Conservation (phyloP, 2,113 vertebrate species). For the Crotalus tigris region DNA sequence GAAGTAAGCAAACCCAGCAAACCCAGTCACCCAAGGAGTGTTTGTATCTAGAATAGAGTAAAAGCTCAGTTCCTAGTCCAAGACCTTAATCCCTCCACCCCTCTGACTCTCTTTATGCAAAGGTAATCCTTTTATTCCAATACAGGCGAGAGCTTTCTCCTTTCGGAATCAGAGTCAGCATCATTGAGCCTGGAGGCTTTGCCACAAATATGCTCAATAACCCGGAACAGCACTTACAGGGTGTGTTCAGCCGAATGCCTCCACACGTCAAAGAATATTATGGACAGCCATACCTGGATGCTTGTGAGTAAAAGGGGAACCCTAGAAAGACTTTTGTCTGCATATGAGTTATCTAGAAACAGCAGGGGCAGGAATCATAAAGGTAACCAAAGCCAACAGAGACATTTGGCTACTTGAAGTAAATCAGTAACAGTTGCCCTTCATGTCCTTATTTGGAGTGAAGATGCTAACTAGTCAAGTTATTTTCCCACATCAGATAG, state of each 20-base stretch:
- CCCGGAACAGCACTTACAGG: neutral
- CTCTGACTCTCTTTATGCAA: neutral
- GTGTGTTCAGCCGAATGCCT: constrained; percentile 63
- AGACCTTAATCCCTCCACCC: neutral
- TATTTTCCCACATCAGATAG: neutral
- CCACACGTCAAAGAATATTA: constrained; percentile 69
- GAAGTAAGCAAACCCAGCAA: neutral
- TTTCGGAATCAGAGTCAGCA: constrained; percentile 59
- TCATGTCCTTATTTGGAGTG: neutral
- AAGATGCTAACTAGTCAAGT: neutral
- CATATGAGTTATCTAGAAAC: neutral
- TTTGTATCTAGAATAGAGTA: neutral
- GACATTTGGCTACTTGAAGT: neutral
- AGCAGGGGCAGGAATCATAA: neutral
- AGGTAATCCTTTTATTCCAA: neutral
- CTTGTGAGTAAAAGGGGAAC: constrained; percentile 52
- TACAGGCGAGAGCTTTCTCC: constrained; percentile 57
- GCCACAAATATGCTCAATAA: constrained; percentile 52
- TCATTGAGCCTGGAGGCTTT: constrained; percentile 62
- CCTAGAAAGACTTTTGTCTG: neutral
- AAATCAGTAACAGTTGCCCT: neutral
- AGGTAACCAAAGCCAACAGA: neutral
- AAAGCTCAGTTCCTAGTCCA: neutral
- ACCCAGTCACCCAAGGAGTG: neutral
- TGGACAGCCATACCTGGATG: constrained; percentile 62